These are phyloP conservation scores for Tridacna gigas DNA, from an alignment of 2,888 invertebrate species.

Conservation along the genomic window DNA sequence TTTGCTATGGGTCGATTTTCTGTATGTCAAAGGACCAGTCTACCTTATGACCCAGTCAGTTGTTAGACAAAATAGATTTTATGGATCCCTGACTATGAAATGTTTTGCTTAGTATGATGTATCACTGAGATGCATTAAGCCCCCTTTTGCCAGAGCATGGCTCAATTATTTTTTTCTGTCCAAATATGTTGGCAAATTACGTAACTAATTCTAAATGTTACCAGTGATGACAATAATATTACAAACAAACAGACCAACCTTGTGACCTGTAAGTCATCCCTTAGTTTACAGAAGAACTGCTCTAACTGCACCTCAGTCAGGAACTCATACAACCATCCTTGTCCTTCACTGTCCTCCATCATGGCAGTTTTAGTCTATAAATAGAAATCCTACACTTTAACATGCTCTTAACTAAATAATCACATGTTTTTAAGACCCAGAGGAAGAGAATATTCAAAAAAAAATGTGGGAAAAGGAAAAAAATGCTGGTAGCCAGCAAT, in stretches of 20 bases:
- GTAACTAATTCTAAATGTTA: background rate
- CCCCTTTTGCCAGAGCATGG: background rate
- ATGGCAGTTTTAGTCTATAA: too few relatives aligned
- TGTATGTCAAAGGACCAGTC: background rate
- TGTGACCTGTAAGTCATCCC: conserved; percentile 95
- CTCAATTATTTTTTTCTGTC: background rate
- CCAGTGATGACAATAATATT: background rate
- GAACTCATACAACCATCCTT: conserved; percentile 91
- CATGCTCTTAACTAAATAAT: too few relatives aligned
- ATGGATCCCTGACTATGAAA: too few relatives aligned
- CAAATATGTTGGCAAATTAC: background rate
- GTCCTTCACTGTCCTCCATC: conserved; percentile 73
- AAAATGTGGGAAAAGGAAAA: too few relatives aligned
- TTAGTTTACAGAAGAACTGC: conserved; percentile 94
- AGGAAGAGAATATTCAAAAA: too few relatives aligned
- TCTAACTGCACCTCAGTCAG: conserved; percentile 95
- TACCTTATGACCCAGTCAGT: background rate
- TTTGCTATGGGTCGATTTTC: background rate
- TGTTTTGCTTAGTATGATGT: background rate
- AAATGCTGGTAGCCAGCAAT: too few relatives aligned
- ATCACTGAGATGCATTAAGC: background rate
- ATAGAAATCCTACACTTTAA: too few relatives aligned
- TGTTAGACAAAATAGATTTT: too few relatives aligned
- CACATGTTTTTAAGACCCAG: too few relatives aligned
- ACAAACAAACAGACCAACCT: conserved; percentile 84